phyloP scores from a whole-genome alignment of 1,140 invertebrate genomes.

The Chrysomallon squamiferum region DNA sequence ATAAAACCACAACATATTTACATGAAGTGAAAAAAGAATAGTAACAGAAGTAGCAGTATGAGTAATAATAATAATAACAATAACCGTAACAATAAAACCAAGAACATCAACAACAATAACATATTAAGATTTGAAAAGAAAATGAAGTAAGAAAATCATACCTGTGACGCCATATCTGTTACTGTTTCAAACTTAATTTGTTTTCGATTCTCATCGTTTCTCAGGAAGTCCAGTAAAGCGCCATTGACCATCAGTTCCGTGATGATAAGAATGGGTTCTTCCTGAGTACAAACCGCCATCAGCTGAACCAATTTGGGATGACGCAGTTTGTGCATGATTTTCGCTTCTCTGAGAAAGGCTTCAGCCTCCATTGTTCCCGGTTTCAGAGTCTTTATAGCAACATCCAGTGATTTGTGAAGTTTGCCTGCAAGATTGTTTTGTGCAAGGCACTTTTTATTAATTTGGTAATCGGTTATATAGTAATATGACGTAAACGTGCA shows the following conservation, averaged over 20 bases:
- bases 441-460: not conserved
- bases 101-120: no score
- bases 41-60: no score
- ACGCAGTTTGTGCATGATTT: slow-evolving; percentile 97
- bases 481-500: not conserved
- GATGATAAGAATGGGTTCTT: slow-evolving; percentile 99
- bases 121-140: no score
- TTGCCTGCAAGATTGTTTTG: slow-evolving; percentile 66
- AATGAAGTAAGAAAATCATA: no score
- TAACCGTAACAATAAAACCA: no score
- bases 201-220: slow-evolving; percentile 73
- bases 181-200: slow-evolving; percentile 80
- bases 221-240: slow-evolving; percentile 78
- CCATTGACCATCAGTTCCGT: slow-evolving; percentile 99
- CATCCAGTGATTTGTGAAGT: slow-evolving; percentile 91
- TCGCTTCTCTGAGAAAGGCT: slow-evolving; percentile 97
- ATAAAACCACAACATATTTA: no score
- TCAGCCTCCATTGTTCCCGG: slow-evolving; percentile 96
- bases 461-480: not conserved
- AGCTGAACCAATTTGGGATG: slow-evolving; percentile 97
- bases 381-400: slow-evolving; percentile 94
- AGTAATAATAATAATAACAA: no score
- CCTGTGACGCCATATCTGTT: slow-evolving; percentile 95
- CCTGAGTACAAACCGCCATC: slow-evolving; percentile 97
- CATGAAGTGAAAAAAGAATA: no score